Base-by-base conservation (phyloP, 2,113 vertebrate genomes). In the Pyxicephalus adspersus region DNA sequence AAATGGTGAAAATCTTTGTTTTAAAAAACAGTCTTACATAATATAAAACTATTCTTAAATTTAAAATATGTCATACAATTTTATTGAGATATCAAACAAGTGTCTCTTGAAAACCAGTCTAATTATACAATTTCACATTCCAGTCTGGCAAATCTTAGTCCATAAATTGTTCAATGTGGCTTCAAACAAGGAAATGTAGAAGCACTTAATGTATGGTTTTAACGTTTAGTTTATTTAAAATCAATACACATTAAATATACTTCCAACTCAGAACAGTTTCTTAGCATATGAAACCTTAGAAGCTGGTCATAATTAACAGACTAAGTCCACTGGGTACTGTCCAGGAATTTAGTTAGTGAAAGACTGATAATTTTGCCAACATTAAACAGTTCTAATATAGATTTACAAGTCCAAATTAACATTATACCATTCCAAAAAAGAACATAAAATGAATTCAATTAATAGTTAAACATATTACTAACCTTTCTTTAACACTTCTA, bases 151-250 rank as follows among this genome's bases (percentile, higher is more conserved):
- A 51, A 45, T 45, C 15, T 45, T 45, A 52, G 67, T 54, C 51
- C n/a, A 55, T 72, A 72, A 29, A 55, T 72, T 6, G 8, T 20
- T 58, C n/a, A 4, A 0, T 20, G 70, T 73, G 70, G 19, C 70
- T 58, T 57, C 15, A 71, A 31, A 9, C 28, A 73, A 73, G 11
- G 25, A 73, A 57, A 28, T n/a, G 52, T 20, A 29, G 11, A 34
- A 34, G 28, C 20, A 34, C 26, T 73, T 72, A 55, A 72, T 31
- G 18, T 72, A 19, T 52, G 16, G 50, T 28, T 8, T 22, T 68
- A 23, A 68, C 65, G 15, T 50, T 70, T 52, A 31, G n/a, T 73
- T 73, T 57, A 73, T 57, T 73, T 73, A 31, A 57, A 57, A 73
- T 73, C 52, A 57, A 73, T 73, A 73, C 23, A 29, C 29, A 52